phyloP scores from a whole-genome alignment of 2,113 vertebrate genomes.

The Oriolus oriolus region DNA sequence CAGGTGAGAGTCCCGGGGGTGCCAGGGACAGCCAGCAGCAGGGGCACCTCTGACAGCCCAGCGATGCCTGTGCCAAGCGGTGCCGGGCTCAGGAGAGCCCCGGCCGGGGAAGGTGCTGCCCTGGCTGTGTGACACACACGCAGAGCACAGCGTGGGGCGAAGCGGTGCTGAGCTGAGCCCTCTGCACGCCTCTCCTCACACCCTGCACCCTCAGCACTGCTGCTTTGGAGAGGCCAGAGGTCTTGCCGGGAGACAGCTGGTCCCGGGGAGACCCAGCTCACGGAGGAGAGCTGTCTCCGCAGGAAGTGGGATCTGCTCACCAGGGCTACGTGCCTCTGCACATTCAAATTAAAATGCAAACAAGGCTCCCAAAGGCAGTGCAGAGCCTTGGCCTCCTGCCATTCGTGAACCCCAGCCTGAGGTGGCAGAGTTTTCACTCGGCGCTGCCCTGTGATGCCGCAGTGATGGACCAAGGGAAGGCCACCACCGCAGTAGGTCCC shows the following conservation, averaged over 20 bases:
- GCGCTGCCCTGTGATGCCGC: fast-evolving
- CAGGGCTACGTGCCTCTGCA: not conserved
- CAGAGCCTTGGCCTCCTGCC: not conserved
- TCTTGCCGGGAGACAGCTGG: not conserved
- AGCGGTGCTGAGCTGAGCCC: fast-evolving
- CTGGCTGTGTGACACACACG: not conserved
- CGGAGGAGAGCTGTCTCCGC: not conserved
- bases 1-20: fast-evolving
- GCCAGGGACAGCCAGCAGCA: not conserved
- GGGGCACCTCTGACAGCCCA: fast-evolving
- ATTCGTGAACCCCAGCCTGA: fast-evolving
- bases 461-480: not conserved
- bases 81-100: fast-evolving
- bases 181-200: not conserved
- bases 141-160: fast-evolving
- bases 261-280: not conserved
- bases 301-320: not conserved
- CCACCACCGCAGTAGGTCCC: fast-evolving
- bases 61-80: too few species aligned
- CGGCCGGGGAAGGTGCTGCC: not conserved
- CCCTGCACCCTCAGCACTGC: fast-evolving
- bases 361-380: not conserved
- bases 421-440: not conserved
- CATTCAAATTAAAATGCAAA: not conserved
- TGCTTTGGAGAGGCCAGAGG: too few species aligned